phyloP scores from a whole-genome alignment of 1,140 invertebrate genomes.

The Neocloeon triangulifer region DNA sequence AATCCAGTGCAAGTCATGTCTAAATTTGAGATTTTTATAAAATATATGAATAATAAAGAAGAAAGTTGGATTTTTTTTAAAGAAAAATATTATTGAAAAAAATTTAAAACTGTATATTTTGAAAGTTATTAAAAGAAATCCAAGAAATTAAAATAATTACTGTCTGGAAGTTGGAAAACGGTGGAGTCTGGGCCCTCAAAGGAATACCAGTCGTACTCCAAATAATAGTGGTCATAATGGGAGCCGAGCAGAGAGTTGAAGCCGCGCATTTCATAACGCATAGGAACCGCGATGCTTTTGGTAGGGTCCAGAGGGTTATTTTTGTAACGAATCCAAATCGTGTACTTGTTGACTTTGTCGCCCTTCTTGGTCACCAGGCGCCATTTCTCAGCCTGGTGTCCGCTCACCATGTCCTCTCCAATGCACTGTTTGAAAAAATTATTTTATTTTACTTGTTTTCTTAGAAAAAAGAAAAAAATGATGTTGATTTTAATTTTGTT shows the following conservation, averaged over 20 bases:
- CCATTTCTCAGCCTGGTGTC: slow-evolving; percentile 43
- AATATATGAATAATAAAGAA: not conserved
- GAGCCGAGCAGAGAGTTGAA: slow-evolving; percentile 80
- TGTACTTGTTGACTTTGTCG: slow-evolving; percentile 70
- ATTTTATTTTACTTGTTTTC: not conserved
- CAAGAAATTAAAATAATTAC: too few relatives aligned
- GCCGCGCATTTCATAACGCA: slow-evolving; percentile 80
- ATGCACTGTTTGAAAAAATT: slow-evolving; percentile 12
- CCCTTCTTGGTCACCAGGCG: slow-evolving; percentile 34
- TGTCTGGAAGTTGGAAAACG: slow-evolving; percentile 39
- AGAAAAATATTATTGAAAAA: not conserved
- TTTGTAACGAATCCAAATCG: slow-evolving; percentile 53
- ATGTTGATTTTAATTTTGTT: not conserved
- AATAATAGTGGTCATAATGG: slow-evolving; percentile 88
- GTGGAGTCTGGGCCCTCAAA: slow-evolving; percentile 37
- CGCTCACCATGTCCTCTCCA: slow-evolving; percentile 14
- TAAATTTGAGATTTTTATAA: slow-evolving; percentile 14
- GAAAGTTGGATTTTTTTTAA: not conserved
- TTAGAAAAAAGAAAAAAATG: not conserved
- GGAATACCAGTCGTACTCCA: slow-evolving; percentile 57
- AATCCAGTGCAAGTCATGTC: slow-evolving; percentile 54
- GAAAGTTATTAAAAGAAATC: too few relatives aligned
- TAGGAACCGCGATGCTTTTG: slow-evolving; percentile 25
- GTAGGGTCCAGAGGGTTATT: not conserved
- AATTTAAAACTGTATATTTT: too few relatives aligned